A percentile compares a stretch with the other conserved stretches of the same genome.
phyloP scores from a whole-genome alignment of 2,113 vertebrate genomes.

The Mesembrinibis cayennensis region DNA sequence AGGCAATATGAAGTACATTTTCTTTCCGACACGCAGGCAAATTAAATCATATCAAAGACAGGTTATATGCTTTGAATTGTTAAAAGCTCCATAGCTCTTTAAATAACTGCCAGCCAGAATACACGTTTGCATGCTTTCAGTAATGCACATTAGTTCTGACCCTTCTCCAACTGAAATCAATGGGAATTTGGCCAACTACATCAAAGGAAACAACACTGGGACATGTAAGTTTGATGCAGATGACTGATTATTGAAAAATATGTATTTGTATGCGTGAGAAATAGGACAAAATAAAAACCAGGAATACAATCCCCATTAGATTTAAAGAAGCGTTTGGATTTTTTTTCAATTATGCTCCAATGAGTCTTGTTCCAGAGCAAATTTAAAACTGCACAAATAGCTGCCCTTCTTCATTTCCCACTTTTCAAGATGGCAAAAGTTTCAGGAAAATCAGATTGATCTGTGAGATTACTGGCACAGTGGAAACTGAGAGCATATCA shows the following conservation, averaged over 20 bases:
- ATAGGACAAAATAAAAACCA: background rate
- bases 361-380: background rate
- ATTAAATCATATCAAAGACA: slow-evolving; percentile 25
- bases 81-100: background rate
- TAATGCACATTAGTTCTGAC: background rate
- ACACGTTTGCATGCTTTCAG: background rate
- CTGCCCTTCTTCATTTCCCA: background rate
- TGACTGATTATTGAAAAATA: slow-evolving; percentile 30
- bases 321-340: background rate
- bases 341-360: background rate
- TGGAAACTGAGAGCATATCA: background rate
- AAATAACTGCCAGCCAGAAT: slow-evolving; percentile 19
- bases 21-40: background rate
- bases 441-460: slow-evolving; percentile 24
- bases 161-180: slow-evolving; percentile 1
- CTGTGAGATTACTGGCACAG: background rate
- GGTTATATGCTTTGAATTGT: background rate
- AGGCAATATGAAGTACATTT: background rate
- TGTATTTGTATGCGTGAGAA: background rate
- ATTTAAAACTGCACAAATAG: background rate
- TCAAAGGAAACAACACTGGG: slow-evolving; percentile 16
- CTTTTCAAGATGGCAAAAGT: background rate
- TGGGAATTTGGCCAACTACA: slow-evolving; percentile 18
- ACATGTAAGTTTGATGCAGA: slow-evolving; percentile 18
- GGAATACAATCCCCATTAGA: background rate